phyloP scores from a whole-genome alignment of 2,113 vertebrate genomes.

The Cranoglanis bouderius region DNA sequence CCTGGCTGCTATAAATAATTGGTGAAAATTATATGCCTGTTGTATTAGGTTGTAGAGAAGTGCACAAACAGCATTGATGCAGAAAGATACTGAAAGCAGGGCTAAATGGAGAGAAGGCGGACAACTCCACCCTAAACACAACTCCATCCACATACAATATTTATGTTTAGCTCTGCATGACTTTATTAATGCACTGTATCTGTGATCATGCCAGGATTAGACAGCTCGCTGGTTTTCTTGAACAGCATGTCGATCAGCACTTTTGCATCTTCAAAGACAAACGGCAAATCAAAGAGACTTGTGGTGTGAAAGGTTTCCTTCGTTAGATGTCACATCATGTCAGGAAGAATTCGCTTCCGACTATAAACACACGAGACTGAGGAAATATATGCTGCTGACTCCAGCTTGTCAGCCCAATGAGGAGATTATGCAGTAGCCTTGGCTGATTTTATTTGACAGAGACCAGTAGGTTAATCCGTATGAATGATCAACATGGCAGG shows the following conservation, averaged over 20 bases:
- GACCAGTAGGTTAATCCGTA: slow-evolving; percentile 53
- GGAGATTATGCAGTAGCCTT: slow-evolving; percentile 41
- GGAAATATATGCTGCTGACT: slow-evolving; percentile 21
- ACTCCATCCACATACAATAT: not conserved
- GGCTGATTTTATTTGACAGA: slow-evolving; percentile 50
- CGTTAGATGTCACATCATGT: slow-evolving; percentile 36
- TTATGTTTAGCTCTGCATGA: not conserved
- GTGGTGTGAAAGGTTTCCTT: slow-evolving; percentile 39
- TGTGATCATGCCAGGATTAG: slow-evolving; percentile 4
- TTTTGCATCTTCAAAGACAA: not conserved
- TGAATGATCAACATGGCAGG: slow-evolving; percentile 39
- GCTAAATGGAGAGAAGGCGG: not conserved
- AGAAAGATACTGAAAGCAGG: not conserved
- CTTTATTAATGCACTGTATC: not conserved
- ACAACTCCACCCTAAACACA: not conserved
- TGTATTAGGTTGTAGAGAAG: slow-evolving; percentile 17
- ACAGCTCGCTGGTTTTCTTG: not conserved
- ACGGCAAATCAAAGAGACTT: slow-evolving; percentile 12
- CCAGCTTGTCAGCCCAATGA: slow-evolving; percentile 33
- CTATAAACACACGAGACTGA: slow-evolving; percentile 29
- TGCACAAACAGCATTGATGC: not conserved
- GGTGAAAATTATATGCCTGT: slow-evolving; percentile 32
- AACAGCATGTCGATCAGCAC: not conserved
- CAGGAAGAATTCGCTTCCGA: slow-evolving; percentile 35
- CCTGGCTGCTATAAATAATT: slow-evolving; percentile 31